These are phyloP conservation scores for Formica aserva DNA, from an alignment of 2,888 invertebrate genomes.

Conservation along the genomic window DNA sequence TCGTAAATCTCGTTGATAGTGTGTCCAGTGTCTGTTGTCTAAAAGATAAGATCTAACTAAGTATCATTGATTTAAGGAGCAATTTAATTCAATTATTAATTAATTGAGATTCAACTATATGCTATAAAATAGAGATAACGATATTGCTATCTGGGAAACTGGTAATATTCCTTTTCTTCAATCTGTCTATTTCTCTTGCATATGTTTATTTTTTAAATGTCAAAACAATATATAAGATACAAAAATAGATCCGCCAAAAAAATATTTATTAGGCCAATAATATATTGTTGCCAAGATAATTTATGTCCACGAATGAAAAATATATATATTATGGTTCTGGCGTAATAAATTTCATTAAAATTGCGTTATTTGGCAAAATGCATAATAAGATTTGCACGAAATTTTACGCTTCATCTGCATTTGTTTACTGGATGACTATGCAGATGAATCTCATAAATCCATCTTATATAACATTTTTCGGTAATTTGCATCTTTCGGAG, in stretches of 20 bases:
- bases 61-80: slow-evolving; percentile 23
- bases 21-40: not conserved
- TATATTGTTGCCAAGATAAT: not conserved
- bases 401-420: slow-evolving; percentile 26
- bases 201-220: slow-evolving; percentile 5
- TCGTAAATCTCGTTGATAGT: slow-evolving; percentile 64
- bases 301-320: not conserved
- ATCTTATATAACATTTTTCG: not conserved
- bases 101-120: slow-evolving; percentile 24
- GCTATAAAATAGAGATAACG: slow-evolving; percentile 2
- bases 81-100: slow-evolving; percentile 42
- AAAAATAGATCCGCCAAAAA: not conserved
- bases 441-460: slow-evolving; percentile 28
- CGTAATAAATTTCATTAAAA: not conserved
- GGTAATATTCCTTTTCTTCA: not conserved
- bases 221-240: not conserved
- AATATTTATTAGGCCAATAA: slow-evolving; percentile 2
- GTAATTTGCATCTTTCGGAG: slow-evolving; percentile 31
- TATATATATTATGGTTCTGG: not conserved
- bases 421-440: slow-evolving; percentile 16
- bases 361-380: slow-evolving; percentile 22
- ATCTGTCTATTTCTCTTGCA: not conserved
- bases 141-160: not conserved
- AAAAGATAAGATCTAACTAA: slow-evolving; percentile 3
- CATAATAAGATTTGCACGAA: slow-evolving; percentile 30